Evolutionary conservation across 2,888 invertebrate genomes (phyloP), one percentile per base, ranked within the genome.

Genomic region (Brachyptera risi): DNA sequence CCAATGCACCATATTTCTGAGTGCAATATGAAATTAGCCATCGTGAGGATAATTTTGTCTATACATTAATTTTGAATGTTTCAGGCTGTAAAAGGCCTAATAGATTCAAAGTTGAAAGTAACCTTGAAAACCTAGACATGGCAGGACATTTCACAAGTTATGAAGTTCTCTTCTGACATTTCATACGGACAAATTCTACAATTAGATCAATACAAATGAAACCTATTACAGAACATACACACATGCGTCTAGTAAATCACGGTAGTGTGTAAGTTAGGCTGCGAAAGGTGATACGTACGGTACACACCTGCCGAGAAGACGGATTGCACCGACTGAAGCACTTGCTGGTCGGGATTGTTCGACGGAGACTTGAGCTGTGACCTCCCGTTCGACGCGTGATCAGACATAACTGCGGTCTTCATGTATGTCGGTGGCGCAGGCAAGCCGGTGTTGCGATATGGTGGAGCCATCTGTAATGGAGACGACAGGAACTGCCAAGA

Each of bases 381-480:
- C 31, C 67, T 59, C 24, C 65, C 65, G 60, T 63, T 63, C 5
- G 58, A 63, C 35, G 56, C 57, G 57, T 62, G 78, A 61, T 78
- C 77, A 69, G 76, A 76, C 67, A 78, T 77, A 3, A 47, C 47
- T 62, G 78, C 76, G 66, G 78, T 78, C 69, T 79, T 79, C 60
- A 69, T 60, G 63, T 65, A 68, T 15, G 64, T 56, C 31, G 54
- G 58, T 17, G 64, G 65, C 31, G 66, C 64, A 60, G 69, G 68
- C 31, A 72, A 71, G 61, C 68, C 68, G 64, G 72, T 69, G 64
- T 71, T 72, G 47, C 71, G 69, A 58, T 71, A 69, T 64, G 71
- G 72, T 64, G 73, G 73, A 44, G 73, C 73, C 64, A 73, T 71
- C 63, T 71, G 71, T 40, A 70, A 70, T 27, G 73, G 70, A 65